Percentiles rank a stretch among this genome's conserved stretches.
Evolutionary conservation across 1,140 invertebrate genomes (phyloP).

Genomic region (Cydia splendana): DNA sequence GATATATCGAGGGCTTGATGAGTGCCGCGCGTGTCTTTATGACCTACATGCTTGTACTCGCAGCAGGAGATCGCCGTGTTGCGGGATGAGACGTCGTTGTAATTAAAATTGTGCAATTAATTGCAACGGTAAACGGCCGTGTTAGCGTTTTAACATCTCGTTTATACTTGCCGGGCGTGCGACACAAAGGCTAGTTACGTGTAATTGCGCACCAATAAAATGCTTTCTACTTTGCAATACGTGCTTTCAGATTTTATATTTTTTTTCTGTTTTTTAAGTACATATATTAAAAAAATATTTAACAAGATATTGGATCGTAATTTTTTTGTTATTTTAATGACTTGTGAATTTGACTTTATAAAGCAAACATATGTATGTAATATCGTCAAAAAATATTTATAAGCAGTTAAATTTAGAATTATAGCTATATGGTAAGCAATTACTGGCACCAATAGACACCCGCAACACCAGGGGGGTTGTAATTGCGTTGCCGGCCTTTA

Average conservation of each 20-base stretch:
- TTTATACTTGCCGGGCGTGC: not conserved
- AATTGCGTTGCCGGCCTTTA: too few relatives aligned
- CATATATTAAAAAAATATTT: too few relatives aligned
- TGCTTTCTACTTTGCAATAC: not conserved
- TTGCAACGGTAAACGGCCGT: conserved; percentile 21
- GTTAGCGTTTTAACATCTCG: conserved; percentile 18
- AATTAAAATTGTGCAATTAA: conserved; percentile 42
- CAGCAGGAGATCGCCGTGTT: conserved; percentile 36
- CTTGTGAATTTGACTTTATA: too few relatives aligned
- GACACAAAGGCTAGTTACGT: conserved; percentile 22
- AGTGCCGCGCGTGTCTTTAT: conserved; percentile 52
- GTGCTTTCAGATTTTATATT: not conserved
- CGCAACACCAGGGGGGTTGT: too few relatives aligned
- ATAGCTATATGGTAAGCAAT: too few relatives aligned
- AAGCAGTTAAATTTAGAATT: too few relatives aligned
- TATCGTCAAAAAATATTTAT: too few relatives aligned
- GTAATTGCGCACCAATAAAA: conserved; percentile 11
- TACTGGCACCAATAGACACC: too few relatives aligned
- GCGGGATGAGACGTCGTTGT: conserved; percentile 31
- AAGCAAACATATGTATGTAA: too few relatives aligned
- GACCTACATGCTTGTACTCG: conserved; percentile 42
- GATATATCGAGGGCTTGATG: conserved; percentile 70
- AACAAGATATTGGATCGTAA: too few relatives aligned
- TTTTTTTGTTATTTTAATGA: too few relatives aligned
- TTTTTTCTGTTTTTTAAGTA: not conserved